These are phyloP conservation scores for Climacteris rufus DNA, from an alignment of 2,113 vertebrate genomes.

Conservation along the genomic window DNA sequence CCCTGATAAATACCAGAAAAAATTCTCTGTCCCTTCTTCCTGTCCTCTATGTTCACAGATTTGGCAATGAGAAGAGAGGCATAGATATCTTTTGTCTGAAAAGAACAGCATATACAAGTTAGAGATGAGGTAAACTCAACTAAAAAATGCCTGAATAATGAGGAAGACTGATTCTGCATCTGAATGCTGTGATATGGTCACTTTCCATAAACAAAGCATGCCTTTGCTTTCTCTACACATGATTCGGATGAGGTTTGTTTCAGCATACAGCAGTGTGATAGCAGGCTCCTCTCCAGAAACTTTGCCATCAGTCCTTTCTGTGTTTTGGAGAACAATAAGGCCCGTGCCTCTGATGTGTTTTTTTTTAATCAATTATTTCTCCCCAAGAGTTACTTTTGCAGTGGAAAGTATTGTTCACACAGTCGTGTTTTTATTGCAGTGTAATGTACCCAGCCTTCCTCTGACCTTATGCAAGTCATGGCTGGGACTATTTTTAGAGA, in stretches of 20 bases:
- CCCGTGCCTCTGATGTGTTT: background rate
- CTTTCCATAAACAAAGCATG: background rate
- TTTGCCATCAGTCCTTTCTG: background rate
- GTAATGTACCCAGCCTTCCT: slow-evolving; percentile 38
- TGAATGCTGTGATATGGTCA: background rate
- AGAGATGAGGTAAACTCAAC: background rate
- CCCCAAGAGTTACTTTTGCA: background rate
- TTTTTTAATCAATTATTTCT: background rate
- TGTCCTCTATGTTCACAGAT: background rate
- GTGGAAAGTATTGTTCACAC: slow-evolving; percentile 46
- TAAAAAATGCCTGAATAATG: background rate
- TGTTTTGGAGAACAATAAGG: background rate
- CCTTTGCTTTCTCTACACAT: background rate
- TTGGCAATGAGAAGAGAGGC: background rate
- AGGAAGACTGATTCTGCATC: background rate
- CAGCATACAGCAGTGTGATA: background rate
- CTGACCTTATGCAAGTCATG: slow-evolving; percentile 62
- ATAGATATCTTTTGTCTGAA: background rate
- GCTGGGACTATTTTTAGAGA: slow-evolving; percentile 63
- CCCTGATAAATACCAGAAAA: background rate
- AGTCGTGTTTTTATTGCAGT: background rate
- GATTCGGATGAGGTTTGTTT: background rate
- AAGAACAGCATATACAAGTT: background rate
- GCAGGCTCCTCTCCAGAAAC: background rate
- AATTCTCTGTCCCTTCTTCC: background rate